A percentile compares a stretch with the other conserved stretches of the same genome.
These are phyloP conservation scores for Nymphalis c-album DNA, from an alignment of 2,888 invertebrate species.

Conservation along the genomic window DNA sequence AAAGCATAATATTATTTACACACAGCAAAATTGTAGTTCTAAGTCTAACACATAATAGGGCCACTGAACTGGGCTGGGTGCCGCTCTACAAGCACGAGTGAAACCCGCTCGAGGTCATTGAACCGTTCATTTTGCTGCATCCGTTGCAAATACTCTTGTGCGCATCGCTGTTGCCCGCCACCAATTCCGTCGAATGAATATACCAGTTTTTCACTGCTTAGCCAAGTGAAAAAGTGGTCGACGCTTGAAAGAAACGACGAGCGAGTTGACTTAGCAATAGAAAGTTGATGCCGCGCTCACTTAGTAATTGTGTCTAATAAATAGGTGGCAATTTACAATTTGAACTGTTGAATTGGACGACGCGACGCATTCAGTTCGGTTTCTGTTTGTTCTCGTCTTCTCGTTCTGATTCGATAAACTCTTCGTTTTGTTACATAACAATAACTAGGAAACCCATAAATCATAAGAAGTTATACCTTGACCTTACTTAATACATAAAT, in stretches of 20 bases:
- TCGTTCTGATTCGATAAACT: neutral
- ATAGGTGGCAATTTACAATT: constrained; percentile 13
- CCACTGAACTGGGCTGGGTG: constrained; percentile 70
- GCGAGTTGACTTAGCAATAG: constrained; percentile 50
- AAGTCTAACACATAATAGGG: constrained; percentile 65
- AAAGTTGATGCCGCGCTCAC: constrained; percentile 41
- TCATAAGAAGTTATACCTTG: too few relatives aligned
- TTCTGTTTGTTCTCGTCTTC: neutral
- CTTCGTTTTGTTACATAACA: neutral
- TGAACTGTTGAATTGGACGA: constrained; percentile 4
- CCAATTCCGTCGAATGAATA: constrained; percentile 71
- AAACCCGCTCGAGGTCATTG: constrained; percentile 77
- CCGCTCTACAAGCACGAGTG: constrained; percentile 75
- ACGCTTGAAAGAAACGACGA: constrained; percentile 62
- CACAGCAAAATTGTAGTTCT: constrained; percentile 53
- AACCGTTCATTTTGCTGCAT: constrained; percentile 81
- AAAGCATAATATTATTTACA: constrained; percentile 34
- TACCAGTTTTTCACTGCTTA: constrained; percentile 64
- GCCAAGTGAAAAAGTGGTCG: constrained; percentile 64
- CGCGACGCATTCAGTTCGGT: neutral
- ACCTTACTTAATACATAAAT: too few relatives aligned
- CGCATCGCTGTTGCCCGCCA: constrained; percentile 70
- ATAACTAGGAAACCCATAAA: too few relatives aligned
- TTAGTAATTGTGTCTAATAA: constrained; percentile 25
- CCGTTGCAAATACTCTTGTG: constrained; percentile 78